Conservation (phyloP, 2,888 invertebrate genomes). For the Dioctria rufipes region DNA sequence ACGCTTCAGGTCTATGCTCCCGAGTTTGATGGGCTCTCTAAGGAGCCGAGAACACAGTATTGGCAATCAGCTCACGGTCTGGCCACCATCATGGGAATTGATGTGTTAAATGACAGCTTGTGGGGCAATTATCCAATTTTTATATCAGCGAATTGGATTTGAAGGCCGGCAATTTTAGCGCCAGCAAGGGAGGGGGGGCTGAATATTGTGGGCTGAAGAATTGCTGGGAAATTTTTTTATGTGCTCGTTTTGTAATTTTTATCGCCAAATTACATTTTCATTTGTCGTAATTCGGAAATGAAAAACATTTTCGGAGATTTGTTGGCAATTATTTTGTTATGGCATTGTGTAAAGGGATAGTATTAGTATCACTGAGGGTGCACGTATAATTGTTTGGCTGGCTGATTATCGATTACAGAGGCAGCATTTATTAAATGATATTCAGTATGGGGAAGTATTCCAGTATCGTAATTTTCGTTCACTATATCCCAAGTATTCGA, state of each 20-base stretch:
- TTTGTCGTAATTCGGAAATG: not conserved
- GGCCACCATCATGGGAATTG: conserved; percentile 38
- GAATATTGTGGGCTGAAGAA: not conserved
- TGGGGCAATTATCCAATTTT: conserved; percentile 54
- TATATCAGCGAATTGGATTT: conserved; percentile 45
- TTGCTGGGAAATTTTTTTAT: not conserved
- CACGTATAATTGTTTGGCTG: too few species aligned
- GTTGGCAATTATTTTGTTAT: too few species aligned
- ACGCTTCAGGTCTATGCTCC: not conserved
- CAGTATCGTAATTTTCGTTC: too few species aligned
- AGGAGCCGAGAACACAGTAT: conserved; percentile 35
- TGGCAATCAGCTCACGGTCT: conserved; percentile 37
- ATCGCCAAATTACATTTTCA: conserved; percentile 8
- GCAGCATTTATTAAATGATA: too few species aligned
- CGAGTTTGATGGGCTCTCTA: not conserved
- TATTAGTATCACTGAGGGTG: too few species aligned
- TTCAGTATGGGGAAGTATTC: too few species aligned
- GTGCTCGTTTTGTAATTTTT: not conserved
- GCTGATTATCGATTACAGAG: too few species aligned
- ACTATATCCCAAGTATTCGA: too few species aligned
- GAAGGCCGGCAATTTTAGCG: conserved; percentile 24
- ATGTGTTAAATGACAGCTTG: conserved; percentile 54
- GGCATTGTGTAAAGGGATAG: too few species aligned
- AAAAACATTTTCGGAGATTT: not conserved
- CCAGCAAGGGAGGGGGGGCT: not conserved